A percentile compares a stretch with the other conserved stretches of the same genome.
Evolutionary conservation across 2,113 vertebrate genomes (phyloP).

Genomic region (Pelodiscus sinensis): DNA sequence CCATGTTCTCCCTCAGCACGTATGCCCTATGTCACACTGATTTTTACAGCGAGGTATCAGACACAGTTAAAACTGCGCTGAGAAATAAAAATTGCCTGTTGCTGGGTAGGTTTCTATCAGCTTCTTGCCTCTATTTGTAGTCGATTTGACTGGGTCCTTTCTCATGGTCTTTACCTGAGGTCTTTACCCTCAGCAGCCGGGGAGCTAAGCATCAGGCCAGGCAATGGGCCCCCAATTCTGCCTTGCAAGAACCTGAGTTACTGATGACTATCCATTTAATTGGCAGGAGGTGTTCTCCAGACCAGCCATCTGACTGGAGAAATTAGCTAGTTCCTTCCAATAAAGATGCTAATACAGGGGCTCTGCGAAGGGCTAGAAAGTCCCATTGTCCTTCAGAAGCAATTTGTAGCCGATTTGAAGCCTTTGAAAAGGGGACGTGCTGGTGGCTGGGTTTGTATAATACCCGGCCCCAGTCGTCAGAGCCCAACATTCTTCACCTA

Average conservation of each 20-base stretch:
- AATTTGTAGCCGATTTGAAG: conserved; percentile 61
- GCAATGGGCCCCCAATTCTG: not conserved
- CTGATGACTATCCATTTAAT: conserved; percentile 42
- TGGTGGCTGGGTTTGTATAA: conserved; percentile 52
- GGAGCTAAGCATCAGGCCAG: not conserved
- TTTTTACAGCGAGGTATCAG: conserved; percentile 19
- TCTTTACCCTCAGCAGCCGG: conserved; percentile 32
- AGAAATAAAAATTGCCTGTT: conserved; percentile 44
- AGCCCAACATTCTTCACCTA: conserved; percentile 54
- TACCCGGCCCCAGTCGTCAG: conserved; percentile 31
- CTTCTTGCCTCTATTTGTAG: conserved; percentile 20
- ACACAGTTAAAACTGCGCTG: conserved; percentile 28
- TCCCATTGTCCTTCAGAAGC: conserved; percentile 62
- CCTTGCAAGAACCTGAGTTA: not conserved
- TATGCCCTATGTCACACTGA: not conserved
- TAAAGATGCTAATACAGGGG: conserved; percentile 54
- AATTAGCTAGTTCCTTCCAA: conserved; percentile 56
- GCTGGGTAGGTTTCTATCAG: not conserved
- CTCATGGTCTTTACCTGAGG: conserved; percentile 28
- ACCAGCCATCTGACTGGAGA: conserved; percentile 27
- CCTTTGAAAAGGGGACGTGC: conserved; percentile 60
- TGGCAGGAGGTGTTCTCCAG: conserved; percentile 31
- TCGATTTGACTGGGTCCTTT: not conserved
- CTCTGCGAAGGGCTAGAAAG: conserved; percentile 43
- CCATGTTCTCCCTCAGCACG: not conserved